These are phyloP conservation scores for Serranus cabrilla DNA, from an alignment of 2,797 vertebrate genomes.

Conservation along the genomic window DNA sequence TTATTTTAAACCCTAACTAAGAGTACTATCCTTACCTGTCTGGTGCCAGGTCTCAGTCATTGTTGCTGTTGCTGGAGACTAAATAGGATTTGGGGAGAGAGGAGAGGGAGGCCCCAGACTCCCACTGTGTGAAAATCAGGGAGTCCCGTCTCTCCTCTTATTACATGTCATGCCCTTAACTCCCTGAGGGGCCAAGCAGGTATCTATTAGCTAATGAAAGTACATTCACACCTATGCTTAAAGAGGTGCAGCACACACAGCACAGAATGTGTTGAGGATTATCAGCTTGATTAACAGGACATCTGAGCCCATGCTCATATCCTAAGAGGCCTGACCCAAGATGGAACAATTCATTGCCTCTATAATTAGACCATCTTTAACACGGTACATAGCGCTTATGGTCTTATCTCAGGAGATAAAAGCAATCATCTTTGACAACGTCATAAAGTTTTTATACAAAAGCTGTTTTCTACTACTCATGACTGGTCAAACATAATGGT, in stretches of 20 bases:
- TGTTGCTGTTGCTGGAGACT: slow-evolving; percentile 14
- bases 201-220: slow-evolving; percentile 52
- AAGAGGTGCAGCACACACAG: slow-evolving; percentile 9
- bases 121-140: slow-evolving; percentile 30
- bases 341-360: slow-evolving; percentile 18
- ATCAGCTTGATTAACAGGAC: slow-evolving; percentile 49
- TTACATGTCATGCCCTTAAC: slow-evolving; percentile 56
- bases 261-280: slow-evolving; percentile 47
- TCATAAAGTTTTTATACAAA: not conserved
- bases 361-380: slow-evolving; percentile 37
- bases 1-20: not conserved
- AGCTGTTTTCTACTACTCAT: not conserved
- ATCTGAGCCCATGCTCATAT: slow-evolving; percentile 8
- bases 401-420: not conserved
- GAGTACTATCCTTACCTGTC: slow-evolving; percentile 19
- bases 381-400: not conserved
- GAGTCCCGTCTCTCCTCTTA: slow-evolving; percentile 53
- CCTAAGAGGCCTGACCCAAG: slow-evolving; percentile 22
- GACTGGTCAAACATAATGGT: not conserved
- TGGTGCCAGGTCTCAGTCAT: slow-evolving; percentile 13
- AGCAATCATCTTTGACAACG: not conserved
- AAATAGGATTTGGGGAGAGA: slow-evolving; percentile 30
- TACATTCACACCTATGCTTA: slow-evolving; percentile 47
- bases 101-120: slow-evolving; percentile 23
- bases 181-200: slow-evolving; percentile 28